Evolutionary conservation across 2,797 vertebrate species (phyloP).

Genomic region (Falco peregrinus): DNA sequence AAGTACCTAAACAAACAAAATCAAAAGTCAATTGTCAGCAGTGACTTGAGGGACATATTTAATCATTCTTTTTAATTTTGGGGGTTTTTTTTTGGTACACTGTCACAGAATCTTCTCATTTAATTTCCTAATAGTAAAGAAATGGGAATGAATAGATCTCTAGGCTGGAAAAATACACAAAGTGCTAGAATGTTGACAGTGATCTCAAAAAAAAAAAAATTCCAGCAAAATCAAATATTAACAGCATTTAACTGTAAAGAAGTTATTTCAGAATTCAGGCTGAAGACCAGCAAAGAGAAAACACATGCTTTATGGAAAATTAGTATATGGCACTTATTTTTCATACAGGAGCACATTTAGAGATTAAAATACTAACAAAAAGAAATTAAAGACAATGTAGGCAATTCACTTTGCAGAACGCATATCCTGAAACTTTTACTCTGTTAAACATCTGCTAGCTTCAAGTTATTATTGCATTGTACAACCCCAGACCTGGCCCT

Average conservation of each 20-base stretch:
- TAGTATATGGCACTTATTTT: not conserved
- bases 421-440: not conserved
- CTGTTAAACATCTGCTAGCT: not conserved
- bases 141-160: not conserved
- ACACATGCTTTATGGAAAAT: not conserved
- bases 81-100: not conserved
- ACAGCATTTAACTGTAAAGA: not conserved
- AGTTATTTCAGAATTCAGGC: not conserved
- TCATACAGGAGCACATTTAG: not conserved
- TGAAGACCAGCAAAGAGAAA: not conserved
- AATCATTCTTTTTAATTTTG: not conserved
- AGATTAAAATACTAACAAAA: not conserved
- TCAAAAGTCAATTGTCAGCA: not conserved
- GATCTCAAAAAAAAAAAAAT: not conserved
- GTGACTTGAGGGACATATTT: not conserved
- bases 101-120: not conserved
- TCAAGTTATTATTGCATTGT: not conserved
- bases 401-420: not conserved
- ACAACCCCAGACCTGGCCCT: not conserved
- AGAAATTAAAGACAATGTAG: not conserved
- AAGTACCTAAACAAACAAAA: slow-evolving; percentile 73
- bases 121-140: not conserved
- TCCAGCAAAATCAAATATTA: not conserved
- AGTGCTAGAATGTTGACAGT: not conserved
- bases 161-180: not conserved